A percentile compares a stretch with the other conserved stretches of the same genome.
Evolutionary conservation across 2,888 invertebrate species (phyloP).

Genomic region (Synanthedon myopaeformis): DNA sequence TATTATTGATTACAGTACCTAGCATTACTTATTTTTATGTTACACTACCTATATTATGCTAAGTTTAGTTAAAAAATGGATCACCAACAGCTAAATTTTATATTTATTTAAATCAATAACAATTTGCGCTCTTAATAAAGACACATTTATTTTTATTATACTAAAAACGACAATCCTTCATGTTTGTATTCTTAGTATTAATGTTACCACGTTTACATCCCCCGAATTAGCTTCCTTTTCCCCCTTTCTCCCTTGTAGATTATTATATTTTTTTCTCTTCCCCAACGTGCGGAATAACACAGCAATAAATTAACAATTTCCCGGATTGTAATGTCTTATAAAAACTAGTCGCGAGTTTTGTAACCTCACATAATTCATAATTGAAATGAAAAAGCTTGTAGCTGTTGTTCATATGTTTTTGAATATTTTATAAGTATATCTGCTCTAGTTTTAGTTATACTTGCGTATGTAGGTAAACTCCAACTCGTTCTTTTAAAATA

Average conservation of each 20-base stretch:
- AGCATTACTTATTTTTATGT: too few species aligned
- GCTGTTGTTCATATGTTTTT: not conserved
- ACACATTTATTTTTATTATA: too few species aligned
- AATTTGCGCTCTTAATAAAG: too few species aligned
- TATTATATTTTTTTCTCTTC: slow-evolving; percentile 5
- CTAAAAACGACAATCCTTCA: too few species aligned
- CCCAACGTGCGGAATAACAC: slow-evolving; percentile 21
- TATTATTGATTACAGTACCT: too few species aligned
- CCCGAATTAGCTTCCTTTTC: slow-evolving; percentile 7
- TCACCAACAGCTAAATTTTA: too few species aligned
- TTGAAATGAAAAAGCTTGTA: not conserved
- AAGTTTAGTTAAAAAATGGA: too few species aligned
- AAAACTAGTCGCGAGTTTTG: not conserved
- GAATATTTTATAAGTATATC: not conserved
- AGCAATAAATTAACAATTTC: slow-evolving; percentile 29
- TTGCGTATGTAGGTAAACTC: too few species aligned
- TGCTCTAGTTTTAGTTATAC: not conserved
- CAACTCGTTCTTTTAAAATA: too few species aligned
- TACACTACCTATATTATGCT: too few species aligned
- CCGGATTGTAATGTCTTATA: slow-evolving; percentile 6
- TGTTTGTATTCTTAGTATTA: not conserved
- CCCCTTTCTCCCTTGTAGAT: slow-evolving; percentile 6
- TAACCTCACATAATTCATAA: not conserved
- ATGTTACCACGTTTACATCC: slow-evolving; percentile 1
- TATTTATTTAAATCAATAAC: too few species aligned